Base-by-base conservation (phyloP, 1,140 invertebrate species). In the Brachionus calyciflorus region DNA sequence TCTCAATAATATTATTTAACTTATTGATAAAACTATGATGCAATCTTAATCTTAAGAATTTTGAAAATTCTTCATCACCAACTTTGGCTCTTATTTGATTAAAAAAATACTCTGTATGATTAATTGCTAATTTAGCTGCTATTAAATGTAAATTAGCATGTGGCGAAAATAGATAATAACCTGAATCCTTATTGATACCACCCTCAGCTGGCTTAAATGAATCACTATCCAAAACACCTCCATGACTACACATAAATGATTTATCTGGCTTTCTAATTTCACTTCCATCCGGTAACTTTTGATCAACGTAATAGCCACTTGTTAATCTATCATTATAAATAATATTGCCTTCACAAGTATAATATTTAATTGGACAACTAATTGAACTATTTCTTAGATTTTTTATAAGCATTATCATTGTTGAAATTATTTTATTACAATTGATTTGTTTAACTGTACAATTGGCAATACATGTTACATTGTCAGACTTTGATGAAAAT, bases 61-160 rank as follows among this genome's bases (percentile, higher is more conserved):
- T 75, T 7, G 48, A 46, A 33, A 76, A 76, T 51, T 57, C 48
- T 37, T 28, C 1, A 63, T 57, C 53, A 30, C 73, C 73, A 12
- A 76, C 49, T 26, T 60, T 40, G 10, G 40, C n/a, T 5, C 51
- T 24, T 26, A 76, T 57, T 30, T 60, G 17, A 57, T 57, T 24
- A n/a, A 60, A 60, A 63, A 76, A 76, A 46, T 55, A 55, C 60
- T 76, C 73, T 3, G 73, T 76, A 37, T 49, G 46, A 57, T 57
- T 33, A 48, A 63, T 76, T 9, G 73, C 73, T 26, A 60, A 48
- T 28, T 63, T 24, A 3, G 73, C 73, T 4, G 73, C 73, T 19
- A 30, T 0, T 2, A 44, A 19, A 5, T 76, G 73, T n/a, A 76
- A 28, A 46, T 76, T n/a, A 46, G 41, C 41, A 41, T 30, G 37